A percentile compares a stretch with the other conserved stretches of the same genome.
phyloP scores from a whole-genome alignment of 2,888 invertebrate species.

The Cloeon dipterum region DNA sequence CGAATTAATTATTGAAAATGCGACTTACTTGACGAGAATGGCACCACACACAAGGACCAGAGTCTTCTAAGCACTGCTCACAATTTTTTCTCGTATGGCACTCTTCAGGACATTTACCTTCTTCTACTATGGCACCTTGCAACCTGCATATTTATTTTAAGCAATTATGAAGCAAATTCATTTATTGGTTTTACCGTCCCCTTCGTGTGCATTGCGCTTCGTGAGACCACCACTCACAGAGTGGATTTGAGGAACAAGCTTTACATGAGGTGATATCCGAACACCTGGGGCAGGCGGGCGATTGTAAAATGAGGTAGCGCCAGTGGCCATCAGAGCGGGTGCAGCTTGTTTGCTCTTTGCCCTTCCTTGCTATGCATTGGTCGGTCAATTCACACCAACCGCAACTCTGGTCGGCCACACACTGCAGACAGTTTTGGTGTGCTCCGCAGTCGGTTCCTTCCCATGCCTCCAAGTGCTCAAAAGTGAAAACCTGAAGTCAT shows the following conservation, averaged over 20 bases:
- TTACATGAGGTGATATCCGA: conserved; percentile 75
- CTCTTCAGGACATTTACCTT: conserved; percentile 62
- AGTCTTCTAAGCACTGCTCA: conserved; percentile 60
- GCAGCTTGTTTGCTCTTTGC: conserved; percentile 27
- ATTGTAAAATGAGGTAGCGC: conserved; percentile 60
- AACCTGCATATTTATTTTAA: conserved; percentile 9
- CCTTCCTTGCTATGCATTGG: conserved; percentile 39
- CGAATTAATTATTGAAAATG: not conserved
- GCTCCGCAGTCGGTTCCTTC: conserved; percentile 52
- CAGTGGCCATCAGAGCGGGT: conserved; percentile 29
- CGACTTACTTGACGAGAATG: conserved; percentile 46
- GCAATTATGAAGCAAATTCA: not conserved
- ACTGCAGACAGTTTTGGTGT: conserved; percentile 67
- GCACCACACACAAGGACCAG: conserved; percentile 87
- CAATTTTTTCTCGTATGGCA: conserved; percentile 58
- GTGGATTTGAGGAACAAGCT: conserved; percentile 47
- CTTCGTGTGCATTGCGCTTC: conserved; percentile 66
- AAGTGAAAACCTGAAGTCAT: conserved; percentile 40
- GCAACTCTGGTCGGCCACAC: conserved; percentile 68
- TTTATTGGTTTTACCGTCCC: conserved; percentile 23
- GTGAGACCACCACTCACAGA: conserved; percentile 85
- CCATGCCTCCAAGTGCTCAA: conserved; percentile 74
- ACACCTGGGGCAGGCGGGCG: conserved; percentile 67
- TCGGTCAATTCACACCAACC: conserved; percentile 75
- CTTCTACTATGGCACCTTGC: conserved; percentile 30